Evolutionary conservation across 2,797 vertebrate species (phyloP).

Genomic region (Gobio occitaniae): DNA sequence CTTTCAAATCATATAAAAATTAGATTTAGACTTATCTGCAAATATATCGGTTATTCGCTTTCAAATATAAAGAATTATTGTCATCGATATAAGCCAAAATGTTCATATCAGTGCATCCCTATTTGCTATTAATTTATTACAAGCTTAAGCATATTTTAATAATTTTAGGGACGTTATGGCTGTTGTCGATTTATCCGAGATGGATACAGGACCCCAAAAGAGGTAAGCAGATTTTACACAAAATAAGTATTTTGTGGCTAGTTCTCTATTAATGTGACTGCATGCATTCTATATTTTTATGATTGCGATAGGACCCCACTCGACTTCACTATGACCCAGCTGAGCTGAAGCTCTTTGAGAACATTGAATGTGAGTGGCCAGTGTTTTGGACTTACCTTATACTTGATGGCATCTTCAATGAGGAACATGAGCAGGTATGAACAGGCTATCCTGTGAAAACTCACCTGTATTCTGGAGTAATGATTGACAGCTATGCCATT

Average conservation of each 20-base stretch:
- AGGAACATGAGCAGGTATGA: slow-evolving; percentile 89
- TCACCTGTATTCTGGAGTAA: background rate
- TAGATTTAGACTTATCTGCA: no score
- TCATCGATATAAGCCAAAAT: no score
- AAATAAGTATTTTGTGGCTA: background rate
- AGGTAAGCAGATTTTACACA: slow-evolving; percentile 75
- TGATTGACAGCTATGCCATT: slow-evolving; percentile 14
- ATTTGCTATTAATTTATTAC: background rate
- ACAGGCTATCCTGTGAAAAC: background rate
- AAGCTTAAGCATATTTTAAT: background rate
- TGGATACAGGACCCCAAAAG: slow-evolving; percentile 95
- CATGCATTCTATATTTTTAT: background rate
- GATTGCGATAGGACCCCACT: slow-evolving; percentile 85
- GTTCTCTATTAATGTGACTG: background rate
- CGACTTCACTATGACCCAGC: slow-evolving; percentile 96
- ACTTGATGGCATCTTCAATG: slow-evolving; percentile 91
- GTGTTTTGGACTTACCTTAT: slow-evolving; percentile 98
- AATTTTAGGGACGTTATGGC: slow-evolving; percentile 90
- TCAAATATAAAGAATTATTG: no score
- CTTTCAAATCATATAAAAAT: no score
- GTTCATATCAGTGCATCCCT: no score
- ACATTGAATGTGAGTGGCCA: slow-evolving; percentile 98
- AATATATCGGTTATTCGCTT: no score
- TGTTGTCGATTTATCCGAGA: slow-evolving; percentile 98
- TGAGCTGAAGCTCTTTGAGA: slow-evolving; percentile 98